Conservation (phyloP, 2,888 invertebrate species). For the Hololepta plana region DNA sequence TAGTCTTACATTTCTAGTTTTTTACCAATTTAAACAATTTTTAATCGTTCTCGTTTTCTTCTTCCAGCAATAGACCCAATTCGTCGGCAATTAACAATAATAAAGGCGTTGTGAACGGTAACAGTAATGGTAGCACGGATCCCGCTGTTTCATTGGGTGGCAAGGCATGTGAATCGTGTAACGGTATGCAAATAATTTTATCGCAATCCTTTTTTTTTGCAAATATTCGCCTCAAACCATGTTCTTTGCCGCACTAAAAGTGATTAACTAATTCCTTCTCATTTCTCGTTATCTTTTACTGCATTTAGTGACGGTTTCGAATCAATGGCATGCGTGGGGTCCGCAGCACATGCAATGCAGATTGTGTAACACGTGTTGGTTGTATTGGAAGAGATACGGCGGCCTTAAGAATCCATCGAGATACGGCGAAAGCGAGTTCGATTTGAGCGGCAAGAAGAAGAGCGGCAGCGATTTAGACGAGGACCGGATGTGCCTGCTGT, state of each 20-base stretch:
- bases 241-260: neutral
- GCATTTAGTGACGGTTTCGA: slow-evolving; percentile 47
- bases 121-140: slow-evolving; percentile 36
- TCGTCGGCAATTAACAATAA: slow-evolving; percentile 57
- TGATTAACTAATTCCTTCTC: neutral
- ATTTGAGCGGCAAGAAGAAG: slow-evolving; percentile 28
- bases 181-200: no score
- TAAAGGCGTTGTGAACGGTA: slow-evolving; percentile 60
- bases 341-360: slow-evolving; percentile 84
- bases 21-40: slow-evolving; percentile 6
- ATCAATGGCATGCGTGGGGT: slow-evolving; percentile 95
- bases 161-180: slow-evolving; percentile 75
- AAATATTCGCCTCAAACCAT: no score
- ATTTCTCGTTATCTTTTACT: neutral
- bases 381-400: slow-evolving; percentile 97
- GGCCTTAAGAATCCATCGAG: slow-evolving; percentile 70
- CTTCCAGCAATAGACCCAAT: slow-evolving; percentile 74
- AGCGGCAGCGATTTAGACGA: slow-evolving; percentile 28
- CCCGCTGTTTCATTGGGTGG: slow-evolving; percentile 36
- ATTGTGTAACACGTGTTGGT: slow-evolving; percentile 88
- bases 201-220: no score
- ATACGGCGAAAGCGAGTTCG: slow-evolving; percentile 29
- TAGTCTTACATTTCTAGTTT: slow-evolving; percentile 23
- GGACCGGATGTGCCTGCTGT: slow-evolving; percentile 32
- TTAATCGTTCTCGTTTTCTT: slow-evolving; percentile 8